Evolutionary conservation across 2,113 vertebrate species (phyloP).

Genomic region (Conger conger): DNA sequence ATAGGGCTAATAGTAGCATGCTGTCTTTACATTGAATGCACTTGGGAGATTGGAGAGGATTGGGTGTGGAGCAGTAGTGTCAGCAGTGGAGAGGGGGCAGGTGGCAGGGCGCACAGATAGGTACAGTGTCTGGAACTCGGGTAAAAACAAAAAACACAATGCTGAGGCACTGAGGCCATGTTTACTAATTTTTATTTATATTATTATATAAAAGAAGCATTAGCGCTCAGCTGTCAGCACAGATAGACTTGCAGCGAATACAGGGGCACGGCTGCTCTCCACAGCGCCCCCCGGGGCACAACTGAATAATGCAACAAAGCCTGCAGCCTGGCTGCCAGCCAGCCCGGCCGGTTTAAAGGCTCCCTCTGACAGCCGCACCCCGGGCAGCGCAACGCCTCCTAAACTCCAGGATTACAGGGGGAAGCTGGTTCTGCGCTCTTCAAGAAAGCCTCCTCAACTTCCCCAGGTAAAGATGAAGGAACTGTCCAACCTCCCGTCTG

Average conservation of each 20-base stretch:
- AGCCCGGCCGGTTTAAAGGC: constrained; percentile 13
- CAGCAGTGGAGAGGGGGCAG: too few relatives aligned
- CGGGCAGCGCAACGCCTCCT: not conserved
- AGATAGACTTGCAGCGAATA: constrained; percentile 28
- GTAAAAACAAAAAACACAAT: not conserved
- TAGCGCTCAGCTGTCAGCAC: constrained; percentile 37
- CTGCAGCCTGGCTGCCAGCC: constrained; percentile 22
- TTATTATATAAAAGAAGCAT: constrained; percentile 17
- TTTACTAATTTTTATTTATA: constrained; percentile 14
- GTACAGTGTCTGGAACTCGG: not conserved
- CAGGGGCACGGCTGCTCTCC: not conserved
- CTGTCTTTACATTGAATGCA: not conserved
- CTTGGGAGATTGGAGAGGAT: not conserved
- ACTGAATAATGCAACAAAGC: constrained; percentile 45
- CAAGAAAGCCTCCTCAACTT: not conserved
- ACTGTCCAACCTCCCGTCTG: not conserved
- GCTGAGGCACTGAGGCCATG: not conserved
- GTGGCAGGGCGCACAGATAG: not conserved
- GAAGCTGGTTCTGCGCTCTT: not conserved
- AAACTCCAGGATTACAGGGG: not conserved
- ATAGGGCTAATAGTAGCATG: not conserved
- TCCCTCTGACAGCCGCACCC: constrained; percentile 39
- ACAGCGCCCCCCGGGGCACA: not conserved
- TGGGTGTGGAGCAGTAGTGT: too few relatives aligned
- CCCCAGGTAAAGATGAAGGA: too few relatives aligned